Percentiles rank a stretch among this genome's conserved stretches.
Evolutionary conservation across 2,888 invertebrate species (phyloP).

Genomic region (Pseudococcus viburni): DNA sequence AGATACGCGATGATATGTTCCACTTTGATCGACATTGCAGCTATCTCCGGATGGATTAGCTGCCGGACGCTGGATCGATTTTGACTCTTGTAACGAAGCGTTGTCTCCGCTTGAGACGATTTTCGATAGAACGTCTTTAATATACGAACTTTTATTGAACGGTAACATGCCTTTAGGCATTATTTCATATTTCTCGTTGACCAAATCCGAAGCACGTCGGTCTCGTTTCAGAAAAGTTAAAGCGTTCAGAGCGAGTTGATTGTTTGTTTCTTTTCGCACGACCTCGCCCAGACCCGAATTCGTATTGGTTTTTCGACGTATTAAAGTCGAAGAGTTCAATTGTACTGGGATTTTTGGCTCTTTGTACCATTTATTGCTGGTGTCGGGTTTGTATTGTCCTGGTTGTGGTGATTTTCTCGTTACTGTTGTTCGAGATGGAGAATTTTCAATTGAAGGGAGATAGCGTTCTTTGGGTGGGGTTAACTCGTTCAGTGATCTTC

Average conservation of each 20-base stretch:
- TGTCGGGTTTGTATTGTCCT: background rate
- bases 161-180: conserved; percentile 44
- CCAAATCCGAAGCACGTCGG: conserved; percentile 43
- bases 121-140: conserved; percentile 36
- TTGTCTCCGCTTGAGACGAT: conserved; percentile 33
- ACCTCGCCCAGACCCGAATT: background rate
- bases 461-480: background rate
- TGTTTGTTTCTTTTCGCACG: conserved; percentile 27
- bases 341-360: conserved; percentile 58
- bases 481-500: background rate
- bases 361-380: conserved; percentile 48
- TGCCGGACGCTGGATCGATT: background rate
- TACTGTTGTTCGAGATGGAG: background rate
- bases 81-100: background rate
- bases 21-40: conserved; percentile 1
- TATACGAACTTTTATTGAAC: conserved; percentile 41
- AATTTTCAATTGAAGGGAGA: background rate
- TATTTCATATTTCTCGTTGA: conserved; percentile 39
- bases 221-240: conserved; percentile 43
- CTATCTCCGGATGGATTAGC: conserved; percentile 54
- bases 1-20: conserved; percentile 56
- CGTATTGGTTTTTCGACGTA: conserved; percentile 38
- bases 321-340: conserved; percentile 59
- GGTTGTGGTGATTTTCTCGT: background rate
- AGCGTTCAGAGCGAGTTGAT: conserved; percentile 38